These are phyloP conservation scores for Gopherus flavomarginatus DNA, from an alignment of 2,113 vertebrate genomes.

Conservation along the genomic window DNA sequence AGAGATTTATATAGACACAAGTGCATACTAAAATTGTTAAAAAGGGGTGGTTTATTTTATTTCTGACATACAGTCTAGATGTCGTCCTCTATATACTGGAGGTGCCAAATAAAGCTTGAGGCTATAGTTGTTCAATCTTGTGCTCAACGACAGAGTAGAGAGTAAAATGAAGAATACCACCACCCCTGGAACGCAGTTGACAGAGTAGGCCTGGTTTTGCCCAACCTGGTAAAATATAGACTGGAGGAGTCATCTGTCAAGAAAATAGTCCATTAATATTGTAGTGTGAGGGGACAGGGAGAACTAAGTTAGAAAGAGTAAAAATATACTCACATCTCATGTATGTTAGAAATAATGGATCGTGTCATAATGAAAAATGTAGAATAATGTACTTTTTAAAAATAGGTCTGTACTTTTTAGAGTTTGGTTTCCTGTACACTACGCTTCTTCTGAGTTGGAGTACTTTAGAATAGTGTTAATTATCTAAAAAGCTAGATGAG, in stretches of 20 bases:
- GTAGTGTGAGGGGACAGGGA: fast-evolving
- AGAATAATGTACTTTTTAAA: neutral
- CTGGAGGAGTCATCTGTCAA: neutral
- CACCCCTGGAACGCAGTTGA: neutral
- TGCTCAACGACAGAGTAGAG: neutral
- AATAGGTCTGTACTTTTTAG: neutral
- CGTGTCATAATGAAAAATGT: neutral
- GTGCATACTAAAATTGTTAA: conserved; percentile 39
- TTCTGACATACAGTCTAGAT: conserved; percentile 55
- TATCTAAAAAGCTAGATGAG: neutral
- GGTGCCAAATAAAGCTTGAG: conserved; percentile 15
- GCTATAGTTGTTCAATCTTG: conserved; percentile 11
- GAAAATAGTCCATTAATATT: neutral
- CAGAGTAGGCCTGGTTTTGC: neutral
- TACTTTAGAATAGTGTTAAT: neutral
- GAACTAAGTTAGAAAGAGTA: conserved; percentile 6
- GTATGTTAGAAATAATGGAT: conserved; percentile 22
- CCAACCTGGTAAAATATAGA: neutral
- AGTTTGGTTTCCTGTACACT: conserved; percentile 6
- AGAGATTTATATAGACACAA: conserved; percentile 49
- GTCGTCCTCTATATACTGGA: conserved; percentile 28
- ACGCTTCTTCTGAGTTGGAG: neutral
- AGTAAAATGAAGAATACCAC: neutral
- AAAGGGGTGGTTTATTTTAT: conserved; percentile 34
- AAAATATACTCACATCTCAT: neutral